These are phyloP conservation scores for Eupelmus urozonus DNA, from an alignment of 2,888 invertebrate genomes.

Conservation along the genomic window DNA sequence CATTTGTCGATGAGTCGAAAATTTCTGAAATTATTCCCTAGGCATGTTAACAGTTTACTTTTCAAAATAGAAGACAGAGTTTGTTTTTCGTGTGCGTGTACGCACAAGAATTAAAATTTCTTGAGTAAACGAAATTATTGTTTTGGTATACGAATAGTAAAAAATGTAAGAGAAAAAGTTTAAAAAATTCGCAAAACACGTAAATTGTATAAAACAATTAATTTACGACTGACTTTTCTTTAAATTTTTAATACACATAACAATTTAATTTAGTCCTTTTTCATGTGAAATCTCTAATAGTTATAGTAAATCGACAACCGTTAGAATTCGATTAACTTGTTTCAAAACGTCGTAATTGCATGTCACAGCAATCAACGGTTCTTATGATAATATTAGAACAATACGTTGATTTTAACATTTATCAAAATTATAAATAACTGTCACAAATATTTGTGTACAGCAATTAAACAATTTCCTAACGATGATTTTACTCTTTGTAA, in stretches of 20 bases:
- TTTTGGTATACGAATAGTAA: not conserved
- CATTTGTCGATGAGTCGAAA: constrained; percentile 8
- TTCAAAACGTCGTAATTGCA: too few relatives aligned
- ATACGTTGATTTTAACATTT: too few relatives aligned
- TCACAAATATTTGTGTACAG: too few relatives aligned
- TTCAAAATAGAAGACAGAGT: constrained; percentile 46
- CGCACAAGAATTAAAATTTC: constrained; percentile 36
- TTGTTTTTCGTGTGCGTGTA: constrained; percentile 16
- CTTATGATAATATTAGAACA: too few relatives aligned
- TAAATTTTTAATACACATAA: not conserved
- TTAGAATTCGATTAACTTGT: too few relatives aligned
- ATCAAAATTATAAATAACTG: too few relatives aligned
- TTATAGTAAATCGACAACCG: too few relatives aligned
- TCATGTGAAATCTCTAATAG: too few relatives aligned
- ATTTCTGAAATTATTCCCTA: constrained; percentile 13
- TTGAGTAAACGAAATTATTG: constrained; percentile 22
- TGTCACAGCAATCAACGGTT: too few relatives aligned
- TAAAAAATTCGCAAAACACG: not conserved
- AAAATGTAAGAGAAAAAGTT: not conserved
- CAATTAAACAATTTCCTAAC: too few relatives aligned
- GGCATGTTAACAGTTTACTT: not conserved
- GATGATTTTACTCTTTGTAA: too few relatives aligned
- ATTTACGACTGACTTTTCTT: not conserved
- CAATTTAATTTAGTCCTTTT: not conserved
- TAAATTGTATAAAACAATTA: not conserved